Base-by-base conservation (phyloP, 2,888 invertebrate species). In the Mythimna ferrago region DNA sequence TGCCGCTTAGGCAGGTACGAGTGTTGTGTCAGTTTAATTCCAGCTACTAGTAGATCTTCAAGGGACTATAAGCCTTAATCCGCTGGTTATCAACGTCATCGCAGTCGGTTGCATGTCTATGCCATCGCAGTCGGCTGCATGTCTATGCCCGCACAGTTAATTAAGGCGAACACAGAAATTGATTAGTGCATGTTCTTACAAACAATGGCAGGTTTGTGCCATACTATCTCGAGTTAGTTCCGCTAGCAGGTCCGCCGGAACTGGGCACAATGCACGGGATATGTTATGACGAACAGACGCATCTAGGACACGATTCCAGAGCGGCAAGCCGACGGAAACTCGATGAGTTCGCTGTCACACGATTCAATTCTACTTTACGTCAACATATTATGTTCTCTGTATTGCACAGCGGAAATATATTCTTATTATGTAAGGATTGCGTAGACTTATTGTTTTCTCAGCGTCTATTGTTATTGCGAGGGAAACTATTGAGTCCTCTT, bases 101-200 rank as follows among this genome's bases (percentile, higher is more conserved):
- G 53, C 67, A 61, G 57, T 57, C 44, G 6, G 38, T 53, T 38
- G 60, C 16, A 26, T 26, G 26, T 26, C 26, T 26, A 53, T 53
- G 41, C 35, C 57, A 67, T 61, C n/a, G 53, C 67, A 61, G 57
- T 57, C 44, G 6, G 38, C 60, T 38, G 60, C 16, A 35, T 66
- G 26, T 38, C n/a, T 48, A 35, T 21, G 44, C 16, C 53, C 62
- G 54, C 21, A 11, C 57, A 44, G 32, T 70, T 58, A 64, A 80
- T 65, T 79, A 79, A 57, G 32, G 53, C n/a, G 32, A 74, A 69
- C 54, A 66, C 32, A 51, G 71, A 68, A 68, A 76, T 80, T 81
- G 66, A 76, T 81, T 66, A 68, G 60, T 67, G 54, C 58, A 68
- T 54, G 56, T 56, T 57, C 64, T n/a, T 53, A 54, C 62, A 58